These are phyloP conservation scores for Boulengeromyrus knoepffleri DNA, from an alignment of 2,113 vertebrate genomes.

Conservation along the genomic window DNA sequence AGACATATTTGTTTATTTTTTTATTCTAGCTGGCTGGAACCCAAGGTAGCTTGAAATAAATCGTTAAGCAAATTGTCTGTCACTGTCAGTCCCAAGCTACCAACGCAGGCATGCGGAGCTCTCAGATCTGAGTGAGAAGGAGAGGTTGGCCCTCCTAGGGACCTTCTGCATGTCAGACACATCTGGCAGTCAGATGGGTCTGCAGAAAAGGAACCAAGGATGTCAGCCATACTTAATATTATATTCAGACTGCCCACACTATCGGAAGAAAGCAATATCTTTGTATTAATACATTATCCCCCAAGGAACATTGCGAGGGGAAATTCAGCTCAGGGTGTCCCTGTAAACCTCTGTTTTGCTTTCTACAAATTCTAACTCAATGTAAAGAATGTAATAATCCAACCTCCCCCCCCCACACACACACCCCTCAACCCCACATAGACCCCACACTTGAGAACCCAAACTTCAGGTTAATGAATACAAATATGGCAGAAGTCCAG, in stretches of 20 bases:
- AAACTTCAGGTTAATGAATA: background rate
- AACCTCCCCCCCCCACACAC: background rate
- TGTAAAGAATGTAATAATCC: background rate
- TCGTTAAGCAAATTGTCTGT: background rate
- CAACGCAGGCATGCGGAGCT: background rate
- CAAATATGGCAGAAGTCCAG: background rate
- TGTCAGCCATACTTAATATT: background rate
- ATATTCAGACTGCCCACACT: background rate
- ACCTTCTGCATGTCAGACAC: conserved; percentile 1
- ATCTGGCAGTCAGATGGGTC: conserved; percentile 27
- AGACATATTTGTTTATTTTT: background rate
- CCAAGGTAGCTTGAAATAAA: background rate
- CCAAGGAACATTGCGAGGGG: background rate
- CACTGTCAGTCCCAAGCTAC: background rate
- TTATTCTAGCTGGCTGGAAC: background rate
- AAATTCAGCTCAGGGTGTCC: background rate
- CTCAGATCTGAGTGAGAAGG: background rate
- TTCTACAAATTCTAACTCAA: background rate
- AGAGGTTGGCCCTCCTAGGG: conserved; percentile 5
- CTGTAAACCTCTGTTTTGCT: background rate
- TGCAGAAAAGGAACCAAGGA: background rate
- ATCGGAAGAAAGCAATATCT: background rate
- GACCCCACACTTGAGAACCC: background rate
- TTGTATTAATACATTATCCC: background rate
- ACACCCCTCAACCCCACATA: background rate